Evolutionary conservation across 2,888 invertebrate species (phyloP).

Genomic region (Parascotia fuliginaria): DNA sequence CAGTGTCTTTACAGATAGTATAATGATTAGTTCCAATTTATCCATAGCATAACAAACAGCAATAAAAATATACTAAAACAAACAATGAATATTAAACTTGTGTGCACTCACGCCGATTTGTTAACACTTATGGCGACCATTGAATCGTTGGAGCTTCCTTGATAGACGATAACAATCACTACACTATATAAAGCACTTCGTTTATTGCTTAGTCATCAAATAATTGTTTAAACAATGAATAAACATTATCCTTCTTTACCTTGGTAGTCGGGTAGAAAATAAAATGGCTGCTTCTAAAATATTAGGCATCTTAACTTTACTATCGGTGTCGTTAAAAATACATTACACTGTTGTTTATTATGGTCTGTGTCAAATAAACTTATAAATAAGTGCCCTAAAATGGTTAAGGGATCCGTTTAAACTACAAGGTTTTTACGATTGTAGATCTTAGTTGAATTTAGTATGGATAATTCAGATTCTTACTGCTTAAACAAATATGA

Average conservation of each 20-base stretch:
- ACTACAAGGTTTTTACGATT: too few species aligned
- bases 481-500: neutral
- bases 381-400: too few species aligned
- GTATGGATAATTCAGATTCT: too few species aligned
- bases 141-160: conserved; percentile 27
- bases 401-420: too few species aligned
- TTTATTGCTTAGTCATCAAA: conserved; percentile 17
- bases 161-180: conserved; percentile 26
- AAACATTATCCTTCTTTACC: too few species aligned
- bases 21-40: too few species aligned
- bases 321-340: neutral
- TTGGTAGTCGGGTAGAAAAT: too few species aligned
- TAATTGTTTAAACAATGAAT: conserved; percentile 15
- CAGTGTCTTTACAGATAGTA: too few species aligned
- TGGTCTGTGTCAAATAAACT: too few species aligned
- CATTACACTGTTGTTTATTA: too few species aligned
- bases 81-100: neutral
- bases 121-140: conserved; percentile 22
- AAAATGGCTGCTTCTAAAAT: conserved; percentile 4
- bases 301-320: neutral
- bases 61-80: neutral
- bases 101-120: conserved; percentile 14
- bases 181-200: neutral
- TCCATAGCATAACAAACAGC: neutral
- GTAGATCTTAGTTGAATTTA: too few species aligned